phyloP scores from a whole-genome alignment of 2,113 vertebrate genomes.

The Peromyscus polionotus region DNA sequence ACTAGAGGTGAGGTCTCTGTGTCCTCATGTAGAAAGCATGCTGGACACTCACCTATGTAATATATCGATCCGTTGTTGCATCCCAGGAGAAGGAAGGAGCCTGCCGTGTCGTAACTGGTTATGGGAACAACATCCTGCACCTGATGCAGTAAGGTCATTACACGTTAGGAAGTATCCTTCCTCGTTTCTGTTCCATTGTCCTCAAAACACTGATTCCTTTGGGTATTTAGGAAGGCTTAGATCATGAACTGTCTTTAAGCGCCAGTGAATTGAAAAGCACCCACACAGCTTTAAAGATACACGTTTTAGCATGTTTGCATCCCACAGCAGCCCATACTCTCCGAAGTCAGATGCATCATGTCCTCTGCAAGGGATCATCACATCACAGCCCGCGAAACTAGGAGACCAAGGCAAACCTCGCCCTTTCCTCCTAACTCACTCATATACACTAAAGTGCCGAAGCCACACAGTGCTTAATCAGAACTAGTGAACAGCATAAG shows the following conservation, averaged over 20 bases:
- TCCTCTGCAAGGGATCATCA: neutral
- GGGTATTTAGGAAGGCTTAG: neutral
- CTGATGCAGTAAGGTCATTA: slow-evolving; percentile 80
- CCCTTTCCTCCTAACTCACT: neutral
- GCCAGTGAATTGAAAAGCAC: neutral
- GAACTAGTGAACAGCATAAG: neutral
- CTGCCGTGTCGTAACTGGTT: slow-evolving; percentile 98
- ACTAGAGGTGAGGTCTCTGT: neutral
- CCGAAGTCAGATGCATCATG: neutral
- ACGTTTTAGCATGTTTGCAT: neutral
- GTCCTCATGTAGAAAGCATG: neutral
- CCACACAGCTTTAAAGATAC: neutral
- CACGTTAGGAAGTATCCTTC: neutral
- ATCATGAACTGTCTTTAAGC: neutral
- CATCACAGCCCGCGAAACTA: neutral
- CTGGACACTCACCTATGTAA: slow-evolving; percentile 93
- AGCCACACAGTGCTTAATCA: neutral
- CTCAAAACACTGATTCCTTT: neutral
- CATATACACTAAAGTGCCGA: neutral
- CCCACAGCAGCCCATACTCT: neutral
- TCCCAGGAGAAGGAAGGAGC: slow-evolving; percentile 96
- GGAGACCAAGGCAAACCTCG: neutral
- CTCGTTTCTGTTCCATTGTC: neutral
- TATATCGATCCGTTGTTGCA: slow-evolving; percentile 99
- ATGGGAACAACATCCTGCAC: slow-evolving; percentile 98